Percentiles rank a stretch among this genome's conserved stretches.
Conservation (phyloP, 2,113 vertebrate species). For the Urocitellus parryii region DNA sequence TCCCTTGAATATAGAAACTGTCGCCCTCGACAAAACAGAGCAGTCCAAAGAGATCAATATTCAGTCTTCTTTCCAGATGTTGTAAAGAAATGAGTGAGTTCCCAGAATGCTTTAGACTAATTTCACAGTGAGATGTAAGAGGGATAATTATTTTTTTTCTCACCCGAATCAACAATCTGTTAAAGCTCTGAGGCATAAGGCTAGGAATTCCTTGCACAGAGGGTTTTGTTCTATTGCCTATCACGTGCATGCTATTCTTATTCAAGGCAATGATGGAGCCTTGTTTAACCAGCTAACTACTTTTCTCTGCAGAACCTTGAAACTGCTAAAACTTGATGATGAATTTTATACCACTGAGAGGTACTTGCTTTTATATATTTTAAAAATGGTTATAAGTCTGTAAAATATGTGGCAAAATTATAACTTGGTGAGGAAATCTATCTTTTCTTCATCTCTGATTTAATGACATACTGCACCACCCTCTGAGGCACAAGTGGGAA, state of each 20-base stretch:
- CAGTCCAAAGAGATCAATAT: conserved; percentile 66
- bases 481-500: background rate
- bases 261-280: background rate
- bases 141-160: conserved; percentile 10
- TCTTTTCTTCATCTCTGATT: conserved; percentile 14
- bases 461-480: background rate
- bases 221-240: background rate
- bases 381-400: background rate
- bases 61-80: conserved; percentile 64
- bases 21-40: conserved; percentile 56
- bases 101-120: conserved; percentile 54
- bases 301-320: background rate
- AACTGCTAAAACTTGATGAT: conserved; percentile 4
- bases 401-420: background rate
- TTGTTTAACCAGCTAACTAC: background rate
- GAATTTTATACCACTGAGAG: background rate
- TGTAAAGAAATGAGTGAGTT: conserved; percentile 68
- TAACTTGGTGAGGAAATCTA: background rate
- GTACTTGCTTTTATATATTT: conserved; percentile 5
- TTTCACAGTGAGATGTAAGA: conserved; percentile 39
- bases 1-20: conserved; percentile 67
- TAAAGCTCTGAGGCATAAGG: conserved; percentile 42
- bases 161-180: background rate
- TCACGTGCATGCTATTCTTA: background rate
- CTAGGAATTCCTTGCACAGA: background rate